Evolutionary conservation across 2,888 invertebrate species (phyloP).

Genomic region (Thera britannica): DNA sequence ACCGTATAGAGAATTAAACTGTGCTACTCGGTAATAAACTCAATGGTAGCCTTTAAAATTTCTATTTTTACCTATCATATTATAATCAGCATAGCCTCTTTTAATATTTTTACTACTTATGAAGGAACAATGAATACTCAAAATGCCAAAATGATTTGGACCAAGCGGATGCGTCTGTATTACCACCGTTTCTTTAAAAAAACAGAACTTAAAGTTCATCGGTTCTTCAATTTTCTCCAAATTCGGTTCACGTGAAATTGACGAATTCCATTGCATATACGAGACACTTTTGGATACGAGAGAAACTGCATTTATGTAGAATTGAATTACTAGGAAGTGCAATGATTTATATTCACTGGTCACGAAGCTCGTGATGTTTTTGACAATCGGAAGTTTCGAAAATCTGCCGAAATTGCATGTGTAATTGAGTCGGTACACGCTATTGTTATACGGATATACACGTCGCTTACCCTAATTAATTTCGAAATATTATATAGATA

Average conservation of each 20-base stretch:
- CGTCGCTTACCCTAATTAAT: too few relatives aligned
- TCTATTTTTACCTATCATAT: too few relatives aligned
- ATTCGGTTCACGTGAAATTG: conserved; percentile 20
- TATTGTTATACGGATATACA: too few relatives aligned
- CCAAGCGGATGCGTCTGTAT: neutral
- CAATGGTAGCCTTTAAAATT: too few relatives aligned
- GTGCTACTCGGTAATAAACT: too few relatives aligned
- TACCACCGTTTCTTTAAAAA: neutral
- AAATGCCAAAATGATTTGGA: too few relatives aligned
- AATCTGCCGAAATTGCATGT: neutral
- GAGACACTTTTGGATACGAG: conserved; percentile 15
- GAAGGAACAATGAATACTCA: too few relatives aligned
- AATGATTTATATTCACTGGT: conserved; percentile 20
- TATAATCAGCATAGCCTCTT: too few relatives aligned
- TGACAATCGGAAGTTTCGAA: conserved; percentile 7
- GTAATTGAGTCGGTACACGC: too few relatives aligned
- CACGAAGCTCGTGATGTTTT: conserved; percentile 22
- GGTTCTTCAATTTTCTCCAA: conserved; percentile 22
- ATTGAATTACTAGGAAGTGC: conserved; percentile 16
- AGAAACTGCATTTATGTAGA: conserved; percentile 24
- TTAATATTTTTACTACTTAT: too few relatives aligned
- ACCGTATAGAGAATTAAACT: too few relatives aligned
- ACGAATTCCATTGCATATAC: conserved; percentile 17
- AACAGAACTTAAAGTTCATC: neutral
- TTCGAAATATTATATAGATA: too few relatives aligned